These are phyloP conservation scores for Tauraco erythrolophus DNA, from an alignment of 2,113 vertebrate species.

Conservation along the genomic window DNA sequence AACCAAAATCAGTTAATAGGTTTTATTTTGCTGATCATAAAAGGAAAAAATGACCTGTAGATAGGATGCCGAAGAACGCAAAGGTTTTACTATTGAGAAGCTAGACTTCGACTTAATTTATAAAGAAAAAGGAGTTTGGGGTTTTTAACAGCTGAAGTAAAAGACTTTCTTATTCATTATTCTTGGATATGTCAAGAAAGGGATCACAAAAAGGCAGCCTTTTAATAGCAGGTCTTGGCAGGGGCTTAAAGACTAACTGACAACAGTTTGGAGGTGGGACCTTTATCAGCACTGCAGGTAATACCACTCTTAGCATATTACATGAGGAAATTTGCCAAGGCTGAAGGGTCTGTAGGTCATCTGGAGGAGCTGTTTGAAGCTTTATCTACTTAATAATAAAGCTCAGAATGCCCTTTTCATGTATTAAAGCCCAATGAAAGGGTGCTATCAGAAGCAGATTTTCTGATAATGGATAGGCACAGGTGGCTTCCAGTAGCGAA, in stretches of 20 bases:
- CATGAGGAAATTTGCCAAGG: not conserved
- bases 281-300: slow-evolving; percentile 11
- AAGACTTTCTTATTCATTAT: not conserved
- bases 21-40: not conserved
- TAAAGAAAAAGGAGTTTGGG: not conserved
- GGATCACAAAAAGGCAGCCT: slow-evolving; percentile 1
- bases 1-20: not conserved
- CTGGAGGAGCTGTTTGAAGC: slow-evolving; percentile 19
- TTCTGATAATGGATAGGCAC: not conserved
- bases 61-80: not conserved
- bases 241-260: slow-evolving; percentile 28
- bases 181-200: not conserved
- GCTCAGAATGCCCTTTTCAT: not conserved
- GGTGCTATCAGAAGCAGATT: slow-evolving; percentile 1
- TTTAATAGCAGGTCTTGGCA: slow-evolving; percentile 21
- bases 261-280: not conserved
- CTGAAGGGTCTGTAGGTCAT: not conserved
- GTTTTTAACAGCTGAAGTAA: not conserved
- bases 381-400: slow-evolving; percentile 3
- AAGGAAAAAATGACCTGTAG: not conserved
- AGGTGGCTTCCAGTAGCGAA: not conserved
- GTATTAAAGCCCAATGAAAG: slow-evolving; percentile 15
- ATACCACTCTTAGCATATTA: not conserved
- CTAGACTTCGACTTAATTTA: not conserved
- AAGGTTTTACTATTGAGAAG: not conserved